Evolutionary conservation across 2,797 vertebrate species (phyloP).

Genomic region (Schizopygopsis malacanthus): DNA sequence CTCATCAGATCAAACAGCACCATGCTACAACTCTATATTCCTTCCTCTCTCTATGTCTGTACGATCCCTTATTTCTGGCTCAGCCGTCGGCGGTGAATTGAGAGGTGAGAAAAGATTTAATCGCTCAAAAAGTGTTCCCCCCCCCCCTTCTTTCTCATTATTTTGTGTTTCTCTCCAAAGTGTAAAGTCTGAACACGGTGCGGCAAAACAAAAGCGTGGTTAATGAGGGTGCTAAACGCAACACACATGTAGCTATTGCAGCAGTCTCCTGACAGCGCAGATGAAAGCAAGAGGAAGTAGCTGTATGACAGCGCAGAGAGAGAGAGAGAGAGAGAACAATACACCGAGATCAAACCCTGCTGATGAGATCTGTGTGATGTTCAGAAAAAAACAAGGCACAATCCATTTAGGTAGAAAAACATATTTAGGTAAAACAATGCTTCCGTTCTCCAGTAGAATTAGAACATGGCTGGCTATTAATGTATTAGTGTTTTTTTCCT

Average conservation of each 20-base stretch:
- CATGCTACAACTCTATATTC: conserved; percentile 36
- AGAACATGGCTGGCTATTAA: neutral
- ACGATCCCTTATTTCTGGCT: conserved; percentile 3
- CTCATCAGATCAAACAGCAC: conserved; percentile 53
- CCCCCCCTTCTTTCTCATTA: neutral
- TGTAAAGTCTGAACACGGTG: conserved; percentile 15
- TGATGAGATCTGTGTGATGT: conserved; percentile 37
- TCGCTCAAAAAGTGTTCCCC: conserved; percentile 19
- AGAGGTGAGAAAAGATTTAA: conserved; percentile 51
- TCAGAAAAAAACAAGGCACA: conserved; percentile 7
- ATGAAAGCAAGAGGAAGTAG: conserved; percentile 45
- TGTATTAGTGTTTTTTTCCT: neutral
- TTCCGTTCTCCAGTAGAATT: neutral
- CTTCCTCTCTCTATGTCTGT: conserved; percentile 11
- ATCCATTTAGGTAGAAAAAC: conserved; percentile 20
- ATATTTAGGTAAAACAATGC: conserved; percentile 6
- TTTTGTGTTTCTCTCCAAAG: conserved; percentile 35
- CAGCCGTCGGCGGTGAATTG: conserved; percentile 37
- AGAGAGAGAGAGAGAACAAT: conserved; percentile 8
- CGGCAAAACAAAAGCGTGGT: conserved; percentile 44
- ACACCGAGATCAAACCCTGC: conserved; percentile 31
- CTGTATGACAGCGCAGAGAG: conserved; percentile 14
- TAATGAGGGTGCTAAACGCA: conserved; percentile 51
- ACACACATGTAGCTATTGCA: conserved; percentile 49
- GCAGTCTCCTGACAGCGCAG: conserved; percentile 47